Evolutionary conservation across 2,797 vertebrate genomes (phyloP), one percentile per base, ranked within the genome.

Genomic region (Babyrousa celebensis): DNA sequence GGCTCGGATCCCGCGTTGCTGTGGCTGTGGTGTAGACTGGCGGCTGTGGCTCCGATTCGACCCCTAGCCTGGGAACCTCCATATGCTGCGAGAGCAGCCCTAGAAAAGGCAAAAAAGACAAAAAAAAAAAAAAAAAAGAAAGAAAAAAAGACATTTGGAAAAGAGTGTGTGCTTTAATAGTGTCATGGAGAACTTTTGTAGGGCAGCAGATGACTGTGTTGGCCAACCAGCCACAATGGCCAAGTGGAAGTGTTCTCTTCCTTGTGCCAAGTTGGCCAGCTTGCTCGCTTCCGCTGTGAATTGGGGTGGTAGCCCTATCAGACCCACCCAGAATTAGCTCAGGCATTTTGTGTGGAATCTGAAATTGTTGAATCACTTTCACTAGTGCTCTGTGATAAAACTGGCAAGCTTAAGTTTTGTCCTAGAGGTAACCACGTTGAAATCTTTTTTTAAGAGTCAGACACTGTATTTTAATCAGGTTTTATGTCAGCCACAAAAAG

Each of bases 381-480:
- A 36, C 17, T 27, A 25, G 29, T 1, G 4, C 25, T 62, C 6
- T 27, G 63, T 58, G 43, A 80, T 52, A 52, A 74, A 93, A n/a
- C 27, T 9, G 5, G 65, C 23, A 32, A 68, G 2, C 68, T 85
- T 48, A 65, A 72, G 84, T 96, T 96, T 89, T 89, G 48, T 78
- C 54, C 63, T 32, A 54, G 60, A n/a, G 25, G 72, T 36, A 74
- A 85, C 40, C 36, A 78, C 12, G 1, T 14, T 12, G 54, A 84
- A 78, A 67, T 78, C 43, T 79, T 5, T 58, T n/a, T 18, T 43
- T 43, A 15, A 65, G 72, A 83, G 63, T 70, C 20, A 75, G 71
- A 70, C 27, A 15, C 18, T 75, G 0, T 67, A 36, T 43, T 91
- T 72, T 70, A 72, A 60, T 79, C n/a, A 83, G 36, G 8, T 84